phyloP scores from a whole-genome alignment of 2,888 invertebrate species.

The Aphelenchoides bicaudatus region DNA sequence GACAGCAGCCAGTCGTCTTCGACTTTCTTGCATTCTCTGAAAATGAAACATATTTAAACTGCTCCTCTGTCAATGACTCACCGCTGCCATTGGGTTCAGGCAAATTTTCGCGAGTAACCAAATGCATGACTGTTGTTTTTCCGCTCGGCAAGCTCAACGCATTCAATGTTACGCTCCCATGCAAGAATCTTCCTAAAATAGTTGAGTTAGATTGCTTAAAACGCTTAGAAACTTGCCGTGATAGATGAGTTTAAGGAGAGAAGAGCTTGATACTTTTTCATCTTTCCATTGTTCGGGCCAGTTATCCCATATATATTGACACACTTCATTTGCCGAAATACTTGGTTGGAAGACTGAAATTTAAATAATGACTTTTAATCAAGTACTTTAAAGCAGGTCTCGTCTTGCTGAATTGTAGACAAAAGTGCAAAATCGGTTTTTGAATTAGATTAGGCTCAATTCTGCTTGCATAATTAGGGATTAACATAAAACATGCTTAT shows the following conservation, averaged over 20 bases:
- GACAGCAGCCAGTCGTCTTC: constrained; percentile 53
- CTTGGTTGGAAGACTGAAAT: constrained; percentile 90
- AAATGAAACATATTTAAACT: constrained; percentile 31
- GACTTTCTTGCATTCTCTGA: constrained; percentile 55
- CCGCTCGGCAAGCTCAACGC: constrained; percentile 93
- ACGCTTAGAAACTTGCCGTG: too few species aligned
- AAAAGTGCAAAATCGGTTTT: too few species aligned
- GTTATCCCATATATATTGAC: constrained; percentile 96
- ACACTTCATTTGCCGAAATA: constrained; percentile 96
- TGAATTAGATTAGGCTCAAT: too few species aligned
- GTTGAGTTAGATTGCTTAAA: too few species aligned
- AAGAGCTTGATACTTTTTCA: constrained; percentile 80
- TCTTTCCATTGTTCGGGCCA: constrained; percentile 99
- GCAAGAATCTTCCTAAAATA: constrained; percentile 97
- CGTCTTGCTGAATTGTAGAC: too few species aligned
- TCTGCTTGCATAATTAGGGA: too few species aligned
- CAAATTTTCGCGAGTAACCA: constrained; percentile 96
- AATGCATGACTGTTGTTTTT: constrained; percentile 94
- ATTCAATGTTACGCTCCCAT: constrained; percentile 78
- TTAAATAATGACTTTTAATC: too few species aligned
- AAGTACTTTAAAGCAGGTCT: too few species aligned
- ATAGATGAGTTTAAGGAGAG: constrained; percentile 96
- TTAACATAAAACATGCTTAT: too few species aligned
- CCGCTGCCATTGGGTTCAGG: constrained; percentile 82
- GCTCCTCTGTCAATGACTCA: constrained; percentile 22